Evolutionary conservation across 2,113 vertebrate species (phyloP).

Genomic region (Oreotrochilus melanogaster): DNA sequence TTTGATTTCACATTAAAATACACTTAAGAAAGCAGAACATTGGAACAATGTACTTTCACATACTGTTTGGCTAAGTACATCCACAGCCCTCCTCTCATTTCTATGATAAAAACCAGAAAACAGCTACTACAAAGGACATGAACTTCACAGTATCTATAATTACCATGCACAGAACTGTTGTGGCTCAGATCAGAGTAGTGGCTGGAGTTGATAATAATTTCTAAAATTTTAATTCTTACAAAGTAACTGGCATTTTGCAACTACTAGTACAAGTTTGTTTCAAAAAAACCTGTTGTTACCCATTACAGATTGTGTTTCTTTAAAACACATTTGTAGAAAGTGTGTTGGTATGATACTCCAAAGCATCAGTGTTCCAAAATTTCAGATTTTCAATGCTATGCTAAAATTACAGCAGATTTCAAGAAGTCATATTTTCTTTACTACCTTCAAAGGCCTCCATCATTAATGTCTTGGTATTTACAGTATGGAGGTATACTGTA

Average conservation of each 20-base stretch:
- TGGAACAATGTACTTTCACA: neutral
- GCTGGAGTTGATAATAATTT: neutral
- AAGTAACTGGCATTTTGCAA: neutral
- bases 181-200: neutral
- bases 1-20: conserved; percentile 5
- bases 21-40: neutral
- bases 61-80: neutral
- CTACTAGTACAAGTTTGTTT: neutral
- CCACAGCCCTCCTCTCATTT: neutral
- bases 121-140: neutral
- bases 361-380: neutral
- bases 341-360: neutral
- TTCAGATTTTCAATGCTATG: neutral
- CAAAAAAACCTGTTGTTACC: neutral
- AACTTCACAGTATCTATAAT: neutral
- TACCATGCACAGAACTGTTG: neutral
- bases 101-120: neutral
- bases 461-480: neutral
- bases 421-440: neutral
- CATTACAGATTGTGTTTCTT: neutral
- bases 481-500: neutral
- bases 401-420: neutral
- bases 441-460: neutral
- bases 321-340: neutral
- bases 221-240: neutral